These are phyloP conservation scores for Dusona sp. DNA, from an alignment of 2,888 invertebrate species.

Conservation along the genomic window DNA sequence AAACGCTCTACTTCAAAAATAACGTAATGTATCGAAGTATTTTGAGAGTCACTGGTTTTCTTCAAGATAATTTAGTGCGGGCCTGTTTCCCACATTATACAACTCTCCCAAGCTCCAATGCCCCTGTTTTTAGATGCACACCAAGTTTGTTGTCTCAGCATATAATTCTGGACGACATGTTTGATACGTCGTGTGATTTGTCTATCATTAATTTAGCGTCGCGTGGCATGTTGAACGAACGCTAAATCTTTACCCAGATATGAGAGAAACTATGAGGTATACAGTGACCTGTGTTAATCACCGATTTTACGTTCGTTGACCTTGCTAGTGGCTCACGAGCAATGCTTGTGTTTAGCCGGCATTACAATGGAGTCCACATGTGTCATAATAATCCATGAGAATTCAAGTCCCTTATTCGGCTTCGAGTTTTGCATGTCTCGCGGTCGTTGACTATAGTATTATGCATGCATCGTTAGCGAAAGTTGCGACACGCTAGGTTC, in stretches of 20 bases:
- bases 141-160: not conserved
- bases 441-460: not conserved
- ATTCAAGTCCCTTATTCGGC: not conserved
- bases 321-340: not conserved
- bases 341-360: not conserved
- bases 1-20: not conserved
- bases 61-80: not conserved
- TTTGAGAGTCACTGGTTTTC: not conserved
- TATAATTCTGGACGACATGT: not conserved
- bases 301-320: not conserved
- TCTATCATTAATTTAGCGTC: not conserved
- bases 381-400: not conserved
- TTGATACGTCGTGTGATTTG: not conserved
- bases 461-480: not conserved
- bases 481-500: not conserved
- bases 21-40: not conserved
- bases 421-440: not conserved
- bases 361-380: not conserved
- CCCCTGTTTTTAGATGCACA: not conserved
- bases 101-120: not conserved
- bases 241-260: not conserved
- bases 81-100: not conserved
- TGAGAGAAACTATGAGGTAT: not conserved
- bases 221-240: not conserved
- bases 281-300: not conserved